Percentiles rank a stretch among this genome's conserved stretches.
Conservation (phyloP, 2,888 invertebrate genomes). For the Melitaea athalia region DNA sequence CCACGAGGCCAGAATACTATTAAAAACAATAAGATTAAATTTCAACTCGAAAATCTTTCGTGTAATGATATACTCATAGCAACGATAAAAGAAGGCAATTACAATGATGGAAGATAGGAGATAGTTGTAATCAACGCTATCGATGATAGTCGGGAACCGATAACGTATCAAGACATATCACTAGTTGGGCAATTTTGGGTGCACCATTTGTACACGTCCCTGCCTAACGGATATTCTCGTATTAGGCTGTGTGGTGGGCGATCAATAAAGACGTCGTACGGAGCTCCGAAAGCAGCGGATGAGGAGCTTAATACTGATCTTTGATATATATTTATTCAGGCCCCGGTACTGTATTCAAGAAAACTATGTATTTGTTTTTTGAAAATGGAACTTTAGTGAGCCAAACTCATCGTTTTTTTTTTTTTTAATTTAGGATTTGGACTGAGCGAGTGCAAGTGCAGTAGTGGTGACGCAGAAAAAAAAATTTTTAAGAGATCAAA, state of each 20-base stretch:
- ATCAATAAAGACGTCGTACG: conserved; percentile 56
- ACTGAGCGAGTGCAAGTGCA: too few relatives aligned
- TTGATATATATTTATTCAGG: not conserved
- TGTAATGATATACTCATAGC: conserved; percentile 1
- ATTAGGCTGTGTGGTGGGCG: conserved; percentile 52
- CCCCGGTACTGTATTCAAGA: too few relatives aligned
- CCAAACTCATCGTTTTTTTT: too few relatives aligned
- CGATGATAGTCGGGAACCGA: conserved; percentile 48
- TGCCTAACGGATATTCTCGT: conserved; percentile 49
- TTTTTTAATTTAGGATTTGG: too few relatives aligned
- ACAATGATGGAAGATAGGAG: conserved; percentile 47
- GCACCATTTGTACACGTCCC: conserved; percentile 60
- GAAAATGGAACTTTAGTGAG: too few relatives aligned
- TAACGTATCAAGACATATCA: conserved; percentile 50
- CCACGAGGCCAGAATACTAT: not conserved
- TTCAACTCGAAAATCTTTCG: not conserved
- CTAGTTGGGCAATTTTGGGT: conserved; percentile 57
- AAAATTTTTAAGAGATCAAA: too few relatives aligned
- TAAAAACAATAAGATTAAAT: not conserved
- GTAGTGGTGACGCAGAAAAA: too few relatives aligned
- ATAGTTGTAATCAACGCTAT: conserved; percentile 49
- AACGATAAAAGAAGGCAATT: conserved; percentile 38
- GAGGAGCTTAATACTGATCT: not conserved
- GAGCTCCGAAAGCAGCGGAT: conserved; percentile 39
- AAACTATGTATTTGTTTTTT: too few relatives aligned